Base-by-base conservation (phyloP, 2,113 vertebrate genomes). In the Collichthys lucidus region DNA sequence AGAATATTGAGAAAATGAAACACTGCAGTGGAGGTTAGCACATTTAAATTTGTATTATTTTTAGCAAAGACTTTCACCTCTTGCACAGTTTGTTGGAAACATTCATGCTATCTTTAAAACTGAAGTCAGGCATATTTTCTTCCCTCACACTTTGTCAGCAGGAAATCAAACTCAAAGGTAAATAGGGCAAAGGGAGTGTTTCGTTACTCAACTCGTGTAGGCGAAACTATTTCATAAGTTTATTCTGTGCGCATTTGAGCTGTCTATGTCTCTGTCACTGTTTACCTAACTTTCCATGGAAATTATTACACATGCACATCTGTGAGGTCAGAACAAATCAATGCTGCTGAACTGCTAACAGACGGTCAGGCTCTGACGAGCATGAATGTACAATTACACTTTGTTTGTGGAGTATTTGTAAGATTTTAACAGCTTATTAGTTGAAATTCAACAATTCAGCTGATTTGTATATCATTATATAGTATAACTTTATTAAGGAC, bases 281-380 rank as follows among this genome's bases (percentile, higher is more conserved):
- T 65, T 73, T 59, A 80, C 52, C 9, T 26, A 42, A 62, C 17
- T 46, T 50, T 42, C 16, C 22, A 26, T 55, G 50, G 62, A 66
- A 76, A 56, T 47, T 3, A 64, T 71, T 71, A 56, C 65, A 62
- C 7, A n/a, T 14, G 46, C 31, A 44, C 35, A 52, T 74, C 47
- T 69, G 16, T n/a, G 50, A 42, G 16, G 5, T 26, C 9, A 44
- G 29, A 60, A 44, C 8, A 50, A 40, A 57, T 26, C 4, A 24
- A 70, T 70, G 53, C 3, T 1, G 5, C 53, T 26, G 26, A 44
- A 1, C 16, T 1, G 7, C 2, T 6, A 56, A 57, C 40, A 46
- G 35, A 56, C 19, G 24, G n/a, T 40, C 8, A 17, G 20, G 2
- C 22, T 22, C 22, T 3, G 29, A 20, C 1, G 1, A 46, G 11